Percentiles rank a stretch among this genome's conserved stretches.
phyloP scores from a whole-genome alignment of 1,140 invertebrate genomes.

The Ylistrum balloti region DNA sequence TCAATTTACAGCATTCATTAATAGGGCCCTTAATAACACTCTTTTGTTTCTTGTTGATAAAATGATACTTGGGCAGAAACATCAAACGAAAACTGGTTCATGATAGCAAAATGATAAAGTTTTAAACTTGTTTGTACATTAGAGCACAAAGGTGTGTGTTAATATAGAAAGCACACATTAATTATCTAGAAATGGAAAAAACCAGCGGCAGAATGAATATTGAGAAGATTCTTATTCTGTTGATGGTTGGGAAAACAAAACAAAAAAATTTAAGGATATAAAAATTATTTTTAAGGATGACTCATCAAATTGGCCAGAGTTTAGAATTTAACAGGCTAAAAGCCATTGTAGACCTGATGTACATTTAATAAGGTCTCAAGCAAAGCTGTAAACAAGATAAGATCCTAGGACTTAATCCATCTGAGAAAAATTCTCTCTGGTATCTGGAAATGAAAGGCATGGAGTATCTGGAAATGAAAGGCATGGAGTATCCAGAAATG shows the following conservation, averaged over 20 bases:
- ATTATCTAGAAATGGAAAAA: background rate
- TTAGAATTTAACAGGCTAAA: too few relatives aligned
- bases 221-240: background rate
- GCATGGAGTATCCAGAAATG: too few relatives aligned
- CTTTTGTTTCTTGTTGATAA: background rate
- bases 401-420: too few relatives aligned
- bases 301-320: too few relatives aligned
- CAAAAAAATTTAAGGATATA: too few relatives aligned
- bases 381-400: too few relatives aligned
- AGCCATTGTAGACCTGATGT: too few relatives aligned
- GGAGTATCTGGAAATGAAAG: too few relatives aligned
- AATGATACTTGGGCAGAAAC: background rate
- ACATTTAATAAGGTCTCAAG: too few relatives aligned
- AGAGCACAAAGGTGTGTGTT: background rate
- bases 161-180: background rate
- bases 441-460: too few relatives aligned
- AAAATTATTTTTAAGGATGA: too few relatives aligned
- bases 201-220: background rate
- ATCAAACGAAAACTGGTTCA: background rate
- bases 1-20: background rate
- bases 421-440: too few relatives aligned
- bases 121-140: background rate
- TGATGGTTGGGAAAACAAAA: background rate
- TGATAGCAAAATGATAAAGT: background rate
- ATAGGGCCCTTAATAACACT: background rate